A percentile compares a stretch with the other conserved stretches of the same genome.
Conservation (phyloP, 2,888 invertebrate species). For the Ischnus inquisitorius region DNA sequence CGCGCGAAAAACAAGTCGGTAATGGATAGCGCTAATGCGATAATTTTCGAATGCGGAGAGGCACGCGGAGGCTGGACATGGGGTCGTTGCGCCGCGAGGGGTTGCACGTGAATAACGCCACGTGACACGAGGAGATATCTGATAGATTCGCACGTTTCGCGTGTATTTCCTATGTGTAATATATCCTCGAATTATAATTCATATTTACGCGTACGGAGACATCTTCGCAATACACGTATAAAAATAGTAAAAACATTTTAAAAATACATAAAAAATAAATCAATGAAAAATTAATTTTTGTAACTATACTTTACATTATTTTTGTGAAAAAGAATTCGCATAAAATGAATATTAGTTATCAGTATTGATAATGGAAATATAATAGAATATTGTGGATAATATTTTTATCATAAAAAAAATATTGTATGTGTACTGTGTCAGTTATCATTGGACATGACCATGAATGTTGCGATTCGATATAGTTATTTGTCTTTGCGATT, state of each 20-base stretch:
- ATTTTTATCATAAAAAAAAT: no score
- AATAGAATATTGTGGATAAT: not conserved
- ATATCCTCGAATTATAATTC: not conserved
- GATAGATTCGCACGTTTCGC: not conserved
- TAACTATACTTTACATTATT: no score
- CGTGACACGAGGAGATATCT: not conserved
- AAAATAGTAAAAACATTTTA: not conserved
- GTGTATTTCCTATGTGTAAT: not conserved
- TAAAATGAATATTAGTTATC: no score
- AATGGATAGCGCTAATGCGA: constrained; percentile 54
- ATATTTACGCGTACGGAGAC: not conserved
- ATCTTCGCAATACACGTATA: not conserved
- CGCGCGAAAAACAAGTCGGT: constrained; percentile 52
- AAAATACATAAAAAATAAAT: not conserved
- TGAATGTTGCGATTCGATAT: not conserved
- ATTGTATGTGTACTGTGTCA: no score
- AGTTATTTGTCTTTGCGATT: not conserved
- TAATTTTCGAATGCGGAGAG: constrained; percentile 34
- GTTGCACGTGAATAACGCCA: not conserved
- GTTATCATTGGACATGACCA: no score
- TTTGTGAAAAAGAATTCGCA: no score
- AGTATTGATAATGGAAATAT: no score
- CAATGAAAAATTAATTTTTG: not conserved
- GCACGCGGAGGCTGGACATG: not conserved
- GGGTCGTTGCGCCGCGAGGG: constrained; percentile 10